Conservation (phyloP, 2,888 invertebrate genomes). For the Chalcosyrphus nemorum region DNA sequence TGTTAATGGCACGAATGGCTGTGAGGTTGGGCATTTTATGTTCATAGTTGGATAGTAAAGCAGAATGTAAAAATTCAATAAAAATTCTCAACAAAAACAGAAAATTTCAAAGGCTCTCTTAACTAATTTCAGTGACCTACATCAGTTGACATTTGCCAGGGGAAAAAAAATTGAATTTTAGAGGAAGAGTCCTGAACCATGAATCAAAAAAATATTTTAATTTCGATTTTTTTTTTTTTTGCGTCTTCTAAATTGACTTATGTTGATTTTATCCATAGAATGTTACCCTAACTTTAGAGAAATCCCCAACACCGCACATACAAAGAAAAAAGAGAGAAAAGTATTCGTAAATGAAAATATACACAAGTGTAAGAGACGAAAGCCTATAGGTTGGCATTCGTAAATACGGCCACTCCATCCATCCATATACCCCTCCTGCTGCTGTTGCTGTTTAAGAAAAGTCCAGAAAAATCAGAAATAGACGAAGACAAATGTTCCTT, state of each 20-base stretch:
- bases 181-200: neutral
- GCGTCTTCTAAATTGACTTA: constrained; percentile 14
- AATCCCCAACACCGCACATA: neutral
- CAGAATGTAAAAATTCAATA: no score
- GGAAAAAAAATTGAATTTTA: neutral
- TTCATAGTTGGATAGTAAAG: no score
- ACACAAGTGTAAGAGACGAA: neutral
- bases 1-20: no score
- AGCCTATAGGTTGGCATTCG: constrained; percentile 2
- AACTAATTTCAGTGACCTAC: neutral
- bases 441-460: constrained; percentile 1
- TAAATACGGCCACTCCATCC: neutral
- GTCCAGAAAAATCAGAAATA: constrained; percentile 20
- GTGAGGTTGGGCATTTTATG: no score
- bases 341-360: neutral
- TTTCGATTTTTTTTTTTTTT: neutral
- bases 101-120: neutral
- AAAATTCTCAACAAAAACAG: neutral
- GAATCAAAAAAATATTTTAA: constrained; percentile 8
- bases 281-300: neutral
- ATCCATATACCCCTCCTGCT: neutral
- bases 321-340: neutral
- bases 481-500: constrained; percentile 29
- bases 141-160: neutral
- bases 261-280: constrained; percentile 8